phyloP scores from a whole-genome alignment of 1,140 invertebrate species.

The Trichonephila clavata region DNA sequence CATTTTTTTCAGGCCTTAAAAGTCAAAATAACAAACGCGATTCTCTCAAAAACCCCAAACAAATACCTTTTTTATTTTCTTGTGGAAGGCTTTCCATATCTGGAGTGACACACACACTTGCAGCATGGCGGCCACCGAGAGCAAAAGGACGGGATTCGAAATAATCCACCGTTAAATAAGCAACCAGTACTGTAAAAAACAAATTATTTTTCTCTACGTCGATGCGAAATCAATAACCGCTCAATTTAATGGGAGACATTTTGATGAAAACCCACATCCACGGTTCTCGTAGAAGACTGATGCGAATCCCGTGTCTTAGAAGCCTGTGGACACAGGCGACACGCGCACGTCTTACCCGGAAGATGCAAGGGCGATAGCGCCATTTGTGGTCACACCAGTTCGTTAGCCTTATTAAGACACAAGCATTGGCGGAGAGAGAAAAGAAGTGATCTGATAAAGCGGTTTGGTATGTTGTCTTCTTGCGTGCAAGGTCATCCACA shows the following conservation, averaged over 20 bases:
- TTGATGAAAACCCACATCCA: not conserved
- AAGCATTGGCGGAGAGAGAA: too few relatives aligned
- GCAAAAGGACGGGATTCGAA: not conserved
- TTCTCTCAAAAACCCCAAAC: too few relatives aligned
- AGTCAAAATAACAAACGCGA: too few relatives aligned
- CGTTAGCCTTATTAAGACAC: too few relatives aligned
- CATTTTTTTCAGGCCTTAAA: too few relatives aligned
- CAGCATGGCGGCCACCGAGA: not conserved
- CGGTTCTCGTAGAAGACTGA: not conserved
- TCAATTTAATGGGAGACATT: not conserved
- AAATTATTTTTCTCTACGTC: not conserved
- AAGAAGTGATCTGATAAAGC: too few relatives aligned
- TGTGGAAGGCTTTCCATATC: not conserved
- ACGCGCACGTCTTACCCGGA: not conserved
- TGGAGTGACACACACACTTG: not conserved
- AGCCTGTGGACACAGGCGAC: not conserved
- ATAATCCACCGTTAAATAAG: not conserved
- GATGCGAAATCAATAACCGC: not conserved
- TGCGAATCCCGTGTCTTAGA: not conserved
- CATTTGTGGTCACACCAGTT: not conserved
- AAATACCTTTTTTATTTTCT: constrained; percentile 31
- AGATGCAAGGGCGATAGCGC: not conserved
- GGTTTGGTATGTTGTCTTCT: too few relatives aligned
- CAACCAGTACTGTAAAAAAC: not conserved
- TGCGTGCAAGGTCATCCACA: too few relatives aligned